A percentile compares a stretch with the other conserved stretches of the same genome.
Evolutionary conservation across 2,888 invertebrate species (phyloP).

Genomic region (Mesorhabditis spiculigera): DNA sequence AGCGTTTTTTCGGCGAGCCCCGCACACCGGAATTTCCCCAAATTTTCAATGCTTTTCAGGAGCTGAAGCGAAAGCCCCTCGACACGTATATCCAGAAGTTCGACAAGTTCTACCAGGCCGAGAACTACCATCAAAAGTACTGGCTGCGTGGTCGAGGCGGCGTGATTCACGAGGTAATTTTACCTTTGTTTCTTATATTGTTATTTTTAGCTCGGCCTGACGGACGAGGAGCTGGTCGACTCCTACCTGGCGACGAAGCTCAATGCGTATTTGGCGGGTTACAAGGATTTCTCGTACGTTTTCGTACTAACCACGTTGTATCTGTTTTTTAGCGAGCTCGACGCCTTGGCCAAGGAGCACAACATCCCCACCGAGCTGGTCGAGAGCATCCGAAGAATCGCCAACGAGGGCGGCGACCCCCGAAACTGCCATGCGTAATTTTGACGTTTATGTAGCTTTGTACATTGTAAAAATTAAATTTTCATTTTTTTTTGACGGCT

Average conservation of each 20-base stretch:
- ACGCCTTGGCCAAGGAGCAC: constrained; percentile 38
- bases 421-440: constrained; percentile 30
- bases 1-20: no score
- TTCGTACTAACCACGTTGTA: neutral
- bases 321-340: constrained; percentile 23
- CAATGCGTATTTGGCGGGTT: constrained; percentile 53
- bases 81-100: constrained; percentile 77
- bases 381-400: constrained; percentile 38
- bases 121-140: constrained; percentile 95
- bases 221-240: constrained; percentile 42
- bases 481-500: no score
- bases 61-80: constrained; percentile 64
- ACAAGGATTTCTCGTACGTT: constrained; percentile 33
- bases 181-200: constrained; percentile 8
- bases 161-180: constrained; percentile 66
- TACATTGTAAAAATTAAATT: constrained; percentile 5
- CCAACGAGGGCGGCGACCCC: constrained; percentile 49
- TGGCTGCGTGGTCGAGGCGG: constrained; percentile 75
- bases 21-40: no score
- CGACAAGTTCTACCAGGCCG: constrained; percentile 83
- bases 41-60: neutral
- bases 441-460: neutral
- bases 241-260: constrained; percentile 51
- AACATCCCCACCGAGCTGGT: constrained; percentile 34
- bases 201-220: constrained; percentile 36